Conservation (phyloP, 2,113 vertebrate genomes). For the Spermophilus dauricus region DNA sequence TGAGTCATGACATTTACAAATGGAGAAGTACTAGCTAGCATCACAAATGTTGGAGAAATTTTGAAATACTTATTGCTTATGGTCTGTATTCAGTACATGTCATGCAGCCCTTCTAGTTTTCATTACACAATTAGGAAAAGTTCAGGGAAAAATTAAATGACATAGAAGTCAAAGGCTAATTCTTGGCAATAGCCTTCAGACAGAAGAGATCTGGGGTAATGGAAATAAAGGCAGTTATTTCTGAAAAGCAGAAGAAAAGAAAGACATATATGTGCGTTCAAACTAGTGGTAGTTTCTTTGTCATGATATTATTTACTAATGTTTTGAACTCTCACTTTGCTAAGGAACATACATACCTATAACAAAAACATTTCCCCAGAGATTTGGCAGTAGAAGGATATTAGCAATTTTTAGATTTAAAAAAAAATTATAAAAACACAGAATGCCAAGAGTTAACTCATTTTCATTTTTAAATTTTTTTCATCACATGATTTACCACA, state of each 20-base stretch:
- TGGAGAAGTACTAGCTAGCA: not conserved
- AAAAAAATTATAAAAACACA: not conserved
- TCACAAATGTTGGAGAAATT: not conserved
- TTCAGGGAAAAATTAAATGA: slow-evolving; percentile 29
- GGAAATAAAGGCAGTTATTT: slow-evolving; percentile 10
- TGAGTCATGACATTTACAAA: not conserved
- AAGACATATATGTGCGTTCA: not conserved
- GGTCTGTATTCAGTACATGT: not conserved
- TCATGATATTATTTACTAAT: not conserved
- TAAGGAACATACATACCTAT: not conserved
- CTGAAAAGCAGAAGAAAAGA: slow-evolving; percentile 44
- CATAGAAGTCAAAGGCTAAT: not conserved
- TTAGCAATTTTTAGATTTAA: slow-evolving; percentile 45
- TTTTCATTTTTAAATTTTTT: slow-evolving; percentile 43
- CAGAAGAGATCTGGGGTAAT: not conserved
- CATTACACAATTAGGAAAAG: not conserved
- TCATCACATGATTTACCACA: not conserved
- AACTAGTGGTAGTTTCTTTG: not conserved
- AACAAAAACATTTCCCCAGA: not conserved
- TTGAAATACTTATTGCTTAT: not conserved
- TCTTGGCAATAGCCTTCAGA: not conserved
- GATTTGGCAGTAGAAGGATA: slow-evolving; percentile 31
- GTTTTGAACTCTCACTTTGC: slow-evolving; percentile 12
- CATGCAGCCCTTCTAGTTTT: not conserved
- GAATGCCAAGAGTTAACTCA: not conserved